These are phyloP conservation scores for Brachionus rotundiformis DNA, from an alignment of 1,140 invertebrate genomes.

Conservation along the genomic window DNA sequence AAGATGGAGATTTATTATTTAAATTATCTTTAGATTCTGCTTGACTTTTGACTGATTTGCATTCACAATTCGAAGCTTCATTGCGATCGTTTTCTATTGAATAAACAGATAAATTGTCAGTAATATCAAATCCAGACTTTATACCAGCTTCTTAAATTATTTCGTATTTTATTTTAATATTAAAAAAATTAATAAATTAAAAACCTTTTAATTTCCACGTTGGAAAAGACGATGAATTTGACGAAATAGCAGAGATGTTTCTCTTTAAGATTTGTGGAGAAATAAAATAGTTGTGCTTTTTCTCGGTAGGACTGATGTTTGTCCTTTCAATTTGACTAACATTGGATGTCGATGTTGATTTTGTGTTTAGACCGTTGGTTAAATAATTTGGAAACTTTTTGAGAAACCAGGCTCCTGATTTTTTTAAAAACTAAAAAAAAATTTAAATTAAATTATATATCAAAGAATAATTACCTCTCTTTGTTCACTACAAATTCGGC, in stretches of 20 bases:
- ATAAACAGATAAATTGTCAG: slow-evolving; percentile 32
- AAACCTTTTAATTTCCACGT: slow-evolving; percentile 36
- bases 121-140: not conserved
- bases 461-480: slow-evolving; percentile 18
- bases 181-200: no score
- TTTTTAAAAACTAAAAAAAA: slow-evolving; percentile 42
- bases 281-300: not conserved
- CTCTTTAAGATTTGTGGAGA: not conserved
- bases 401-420: slow-evolving; percentile 47
- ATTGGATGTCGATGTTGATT: slow-evolving; percentile 28
- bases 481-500: slow-evolving; percentile 49
- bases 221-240: slow-evolving; percentile 21
- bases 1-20: slow-evolving; percentile 1
- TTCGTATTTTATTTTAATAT: no score
- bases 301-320: not conserved
- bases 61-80: slow-evolving; percentile 23
- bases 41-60: not conserved
- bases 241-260: slow-evolving; percentile 33
- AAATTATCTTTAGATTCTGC: slow-evolving; percentile 27
- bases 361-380: not conserved
- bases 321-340: slow-evolving; percentile 22
- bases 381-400: slow-evolving; percentile 36
- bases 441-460: not conserved
- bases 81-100: slow-evolving; percentile 38
- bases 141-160: not conserved